These are phyloP conservation scores for Crocidura indochinensis DNA, from an alignment of 2,797 vertebrate species.

Conservation along the genomic window DNA sequence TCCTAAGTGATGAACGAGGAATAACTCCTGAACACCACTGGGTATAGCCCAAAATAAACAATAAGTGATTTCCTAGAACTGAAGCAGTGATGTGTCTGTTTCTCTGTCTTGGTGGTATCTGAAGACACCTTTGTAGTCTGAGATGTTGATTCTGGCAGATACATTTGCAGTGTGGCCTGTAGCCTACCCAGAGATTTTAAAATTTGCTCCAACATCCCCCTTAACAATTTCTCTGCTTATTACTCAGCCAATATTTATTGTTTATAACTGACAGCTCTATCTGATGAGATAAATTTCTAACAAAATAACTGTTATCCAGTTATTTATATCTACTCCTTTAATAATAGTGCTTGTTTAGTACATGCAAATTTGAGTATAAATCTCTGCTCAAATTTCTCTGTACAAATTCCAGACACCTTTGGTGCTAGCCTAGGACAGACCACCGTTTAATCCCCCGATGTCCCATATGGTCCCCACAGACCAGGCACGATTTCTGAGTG, in stretches of 20 bases:
- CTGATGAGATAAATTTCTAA: background rate
- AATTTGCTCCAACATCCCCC: background rate
- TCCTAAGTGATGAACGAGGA: too few species aligned
- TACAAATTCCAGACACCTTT: background rate
- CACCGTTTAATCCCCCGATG: too few species aligned
- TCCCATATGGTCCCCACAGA: too few species aligned
- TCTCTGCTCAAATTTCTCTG: background rate
- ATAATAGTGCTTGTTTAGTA: background rate
- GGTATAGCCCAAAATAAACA: too few species aligned
- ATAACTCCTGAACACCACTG: too few species aligned
- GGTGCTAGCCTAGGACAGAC: too few species aligned
- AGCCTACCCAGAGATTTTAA: slow-evolving; percentile 10
- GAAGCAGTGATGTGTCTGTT: background rate
- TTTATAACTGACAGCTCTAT: slow-evolving; percentile 27
- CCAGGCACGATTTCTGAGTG: too few species aligned
- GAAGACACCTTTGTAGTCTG: background rate
- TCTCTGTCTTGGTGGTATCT: slow-evolving; percentile 11
- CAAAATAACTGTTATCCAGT: slow-evolving; percentile 10
- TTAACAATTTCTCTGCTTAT: slow-evolving; percentile 41
- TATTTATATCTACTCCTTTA: background rate
- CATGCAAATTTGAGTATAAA: background rate
- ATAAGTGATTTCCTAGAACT: slow-evolving; percentile 18
- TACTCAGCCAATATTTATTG: background rate
- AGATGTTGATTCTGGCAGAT: background rate
- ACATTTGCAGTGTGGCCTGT: background rate